Evolutionary conservation across 2,797 vertebrate genomes (phyloP), one percentile per base, ranked within the genome.

Genomic region (Chelmon rostratus): DNA sequence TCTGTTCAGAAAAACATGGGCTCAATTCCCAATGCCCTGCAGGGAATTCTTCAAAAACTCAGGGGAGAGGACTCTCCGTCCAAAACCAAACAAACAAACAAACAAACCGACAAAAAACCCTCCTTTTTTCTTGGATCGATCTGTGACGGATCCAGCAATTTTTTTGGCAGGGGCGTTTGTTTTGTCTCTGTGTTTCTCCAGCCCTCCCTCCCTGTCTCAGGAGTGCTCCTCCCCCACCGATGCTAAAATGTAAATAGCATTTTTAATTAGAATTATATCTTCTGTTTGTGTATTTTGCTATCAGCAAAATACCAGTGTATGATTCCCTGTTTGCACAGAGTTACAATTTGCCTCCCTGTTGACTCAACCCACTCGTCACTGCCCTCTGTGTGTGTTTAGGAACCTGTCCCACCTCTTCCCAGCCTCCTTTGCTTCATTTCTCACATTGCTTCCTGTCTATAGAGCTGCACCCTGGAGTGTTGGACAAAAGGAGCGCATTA

Each of bases 191-290:
- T 50, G 23, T 83, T 76, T 81, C 74, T 83, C 61, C 54, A 62
- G 52, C 50, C 74, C 47, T 63, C 65, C 69, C 62, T 25, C 40
- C 68, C 58, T 49, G 40, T 75, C 79, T 83, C 67, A 53, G 73
- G 85, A 86, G 64, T 52, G 9, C 70, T 63, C 57, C 65, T 74
- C 72, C 81, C 79, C 65, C 50, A 40, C 44, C 49, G 66, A 76
- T 71, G 47, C 56, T 31, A 37, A 61, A 71, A 87, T 84, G 74
- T 78, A 88, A 91, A 91, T 89, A 81, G 59, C 65, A 76, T 82
- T 92, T 92, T 87, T 91, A 92, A 93, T 91, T 91, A 87, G 81
- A 91, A 82, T 59, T 2, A 56, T 79, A 84, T 87, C 75, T 80
- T 75, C 53, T 57, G 79, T 68, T 83, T 85, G 56, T 58, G 38